Conservation (phyloP, 1,140 invertebrate species). For the Drosophila jambulina region DNA sequence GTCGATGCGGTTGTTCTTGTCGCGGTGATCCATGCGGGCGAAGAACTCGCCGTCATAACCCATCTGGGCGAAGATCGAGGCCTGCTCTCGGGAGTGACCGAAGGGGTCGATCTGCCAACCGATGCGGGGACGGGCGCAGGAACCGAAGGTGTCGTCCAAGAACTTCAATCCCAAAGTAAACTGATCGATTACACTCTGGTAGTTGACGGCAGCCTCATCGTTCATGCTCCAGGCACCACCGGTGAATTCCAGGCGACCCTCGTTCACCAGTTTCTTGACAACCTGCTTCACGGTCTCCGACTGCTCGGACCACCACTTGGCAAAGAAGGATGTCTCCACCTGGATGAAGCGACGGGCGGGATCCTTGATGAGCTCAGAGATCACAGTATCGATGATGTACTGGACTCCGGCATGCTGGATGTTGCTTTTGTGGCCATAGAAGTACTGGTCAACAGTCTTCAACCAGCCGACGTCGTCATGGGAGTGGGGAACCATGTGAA, state of each 20-base stretch:
- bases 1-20: conserved; percentile 89
- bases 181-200: conserved; percentile 98
- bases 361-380: conserved; percentile 91
- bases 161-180: conserved; percentile 92
- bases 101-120: conserved; percentile 98
- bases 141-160: conserved; percentile 93
- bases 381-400: conserved; percentile 96
- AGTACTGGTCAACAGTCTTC: conserved; percentile 97
- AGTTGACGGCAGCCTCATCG: conserved; percentile 96
- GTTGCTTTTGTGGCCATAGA: conserved; percentile 89
- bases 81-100: conserved; percentile 95
- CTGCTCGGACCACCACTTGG: conserved; percentile 96
- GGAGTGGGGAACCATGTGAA: conserved; percentile 93
- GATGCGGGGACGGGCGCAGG: conserved; percentile 92
- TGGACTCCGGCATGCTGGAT: conserved; percentile 94
- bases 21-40: conserved; percentile 95
- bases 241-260: conserved; percentile 95
- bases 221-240: conserved; percentile 96
- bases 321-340: conserved; percentile 95
- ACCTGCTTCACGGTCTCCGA: conserved; percentile 87
- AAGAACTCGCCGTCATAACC: conserved; percentile 96
- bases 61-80: conserved; percentile 93
- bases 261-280: conserved; percentile 88
- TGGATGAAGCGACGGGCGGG: conserved; percentile 90
- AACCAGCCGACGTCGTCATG: conserved; percentile 98